Evolutionary conservation across 2,797 vertebrate species (phyloP), one percentile per base, ranked within the genome.

Genomic region (Trematomus bernacchii): DNA sequence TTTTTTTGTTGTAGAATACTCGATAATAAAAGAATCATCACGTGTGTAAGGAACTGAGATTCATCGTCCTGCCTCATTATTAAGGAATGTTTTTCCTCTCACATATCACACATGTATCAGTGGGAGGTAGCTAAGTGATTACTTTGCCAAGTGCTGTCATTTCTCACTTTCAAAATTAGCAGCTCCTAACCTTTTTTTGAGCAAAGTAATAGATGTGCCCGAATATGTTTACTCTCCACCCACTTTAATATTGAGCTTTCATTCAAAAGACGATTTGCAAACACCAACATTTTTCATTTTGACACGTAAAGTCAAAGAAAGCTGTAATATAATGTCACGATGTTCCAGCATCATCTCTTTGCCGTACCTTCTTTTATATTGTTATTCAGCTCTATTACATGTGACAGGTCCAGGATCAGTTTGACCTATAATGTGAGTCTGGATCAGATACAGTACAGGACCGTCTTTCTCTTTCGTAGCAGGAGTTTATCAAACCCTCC

Each of bases 61-160:
- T 58, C 12, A 13, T 12, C 14, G 1, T 65, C 11, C 43, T 40
- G 27, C 15, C n/a, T 53, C 42, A 47, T 8, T 19, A 21, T 43
- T 65, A 52, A 73, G 11, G 51, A 1, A 46, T 47, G 47, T 44
- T 73, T 58, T 33, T 47, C 3, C n/a, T 40, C 19, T 66, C 10
- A 15, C 1, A 58, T 12, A 59, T 66, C 10, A 15, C 1, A 58
- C 12, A 59, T 61, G 46, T 27, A 18, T 51, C 14, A 64, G 76
- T 64, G 57, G 76, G 83, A 69, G 69, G 70, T 57, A 64, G 76
- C 68, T 60, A 16, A 71, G 66, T 66, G 21, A 59, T 79, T 71
- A 27, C 53, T 77, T 51, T 59, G 51, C 70, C 42, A 53, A 69
- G 10, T 30, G 55, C 64, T 70, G 33, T 54, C 30, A 67, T 80